Conservation (phyloP, 2,797 vertebrate species). For the Alcedo quadribrachys region DNA sequence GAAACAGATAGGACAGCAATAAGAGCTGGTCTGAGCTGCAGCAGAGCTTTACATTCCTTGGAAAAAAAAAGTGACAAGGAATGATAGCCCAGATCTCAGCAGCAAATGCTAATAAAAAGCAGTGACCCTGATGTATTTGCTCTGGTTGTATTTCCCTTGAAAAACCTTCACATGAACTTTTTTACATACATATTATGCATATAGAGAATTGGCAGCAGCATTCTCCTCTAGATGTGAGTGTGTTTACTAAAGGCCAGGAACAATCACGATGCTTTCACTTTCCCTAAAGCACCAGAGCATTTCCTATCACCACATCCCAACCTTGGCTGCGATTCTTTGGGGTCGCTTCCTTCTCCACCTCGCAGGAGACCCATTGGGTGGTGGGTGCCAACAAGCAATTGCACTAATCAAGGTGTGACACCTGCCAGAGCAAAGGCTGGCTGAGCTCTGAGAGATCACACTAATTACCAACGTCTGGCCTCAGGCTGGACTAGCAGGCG, state of each 20-base stretch:
- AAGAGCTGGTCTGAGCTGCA: not conserved
- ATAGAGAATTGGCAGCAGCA: not conserved
- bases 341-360: not conserved
- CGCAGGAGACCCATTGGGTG: not conserved
- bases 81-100: not conserved
- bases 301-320: rapidly evolving
- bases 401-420: conserved; percentile 21
- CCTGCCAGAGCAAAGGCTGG: conserved; percentile 21
- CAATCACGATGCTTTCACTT: not conserved
- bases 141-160: not conserved
- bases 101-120: not conserved
- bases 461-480: not conserved
- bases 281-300: not conserved
- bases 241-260: not conserved
- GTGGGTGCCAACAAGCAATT: conserved; percentile 16
- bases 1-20: not conserved
- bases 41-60: not conserved
- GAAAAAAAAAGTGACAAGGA: not conserved
- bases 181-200: not conserved
- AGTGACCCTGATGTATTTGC: not conserved
- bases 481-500: not conserved
- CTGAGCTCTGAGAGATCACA: not conserved
- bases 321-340: not conserved
- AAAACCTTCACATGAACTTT: not conserved
- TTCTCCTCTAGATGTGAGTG: not conserved